Evolutionary conservation across 2,113 vertebrate genomes (phyloP).

Genomic region (Promerops cafer): DNA sequence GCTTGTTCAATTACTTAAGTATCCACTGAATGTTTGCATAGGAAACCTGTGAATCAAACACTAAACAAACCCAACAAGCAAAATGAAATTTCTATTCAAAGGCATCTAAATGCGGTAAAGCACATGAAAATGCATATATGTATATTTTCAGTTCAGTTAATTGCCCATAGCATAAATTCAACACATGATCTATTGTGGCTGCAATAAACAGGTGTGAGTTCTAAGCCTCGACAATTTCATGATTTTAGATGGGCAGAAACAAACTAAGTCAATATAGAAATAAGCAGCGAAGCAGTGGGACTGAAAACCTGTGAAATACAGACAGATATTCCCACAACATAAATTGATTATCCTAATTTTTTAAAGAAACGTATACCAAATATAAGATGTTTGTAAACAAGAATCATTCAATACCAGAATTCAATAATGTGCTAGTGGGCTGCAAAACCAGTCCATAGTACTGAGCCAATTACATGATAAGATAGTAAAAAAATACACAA

Average conservation of each 20-base stretch:
- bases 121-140: not conserved
- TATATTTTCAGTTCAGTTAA: not conserved
- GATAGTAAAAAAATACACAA: not conserved
- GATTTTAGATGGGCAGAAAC: not conserved
- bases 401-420: not conserved
- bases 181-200: not conserved
- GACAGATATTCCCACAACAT: not conserved
- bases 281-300: not conserved
- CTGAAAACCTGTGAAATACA: not conserved
- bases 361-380: accelerated
- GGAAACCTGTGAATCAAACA: not conserved
- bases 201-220: not conserved
- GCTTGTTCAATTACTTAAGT: not conserved
- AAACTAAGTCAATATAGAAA: not conserved
- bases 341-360: not conserved
- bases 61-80: not conserved
- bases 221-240: not conserved
- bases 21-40: not conserved
- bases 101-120: not conserved
- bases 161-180: not conserved
- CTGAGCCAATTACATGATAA: not conserved
- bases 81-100: not conserved
- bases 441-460: not conserved
- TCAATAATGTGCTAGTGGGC: not conserved
- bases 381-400: not conserved